Percentiles rank a stretch among this genome's conserved stretches.
Evolutionary conservation across 2,888 invertebrate genomes (phyloP).

Genomic region (Tipula lateralis): DNA sequence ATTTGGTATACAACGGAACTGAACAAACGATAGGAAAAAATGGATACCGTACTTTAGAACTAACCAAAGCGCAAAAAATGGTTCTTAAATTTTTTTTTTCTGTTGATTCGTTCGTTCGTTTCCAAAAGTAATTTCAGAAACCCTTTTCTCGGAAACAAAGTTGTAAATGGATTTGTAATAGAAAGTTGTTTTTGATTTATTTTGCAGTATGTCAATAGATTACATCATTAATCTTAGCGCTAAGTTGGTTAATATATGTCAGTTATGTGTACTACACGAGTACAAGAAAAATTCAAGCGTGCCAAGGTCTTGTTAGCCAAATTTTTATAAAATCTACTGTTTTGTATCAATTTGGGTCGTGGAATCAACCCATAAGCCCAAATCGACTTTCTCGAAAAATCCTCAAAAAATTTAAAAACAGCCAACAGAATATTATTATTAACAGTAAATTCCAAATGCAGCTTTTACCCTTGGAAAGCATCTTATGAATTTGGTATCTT

Average conservation of each 20-base stretch:
- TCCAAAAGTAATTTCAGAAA: not conserved
- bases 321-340: too few relatives aligned
- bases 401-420: too few relatives aligned
- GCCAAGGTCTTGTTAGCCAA: too few relatives aligned
- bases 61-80: not conserved
- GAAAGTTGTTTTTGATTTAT: slow-evolving; percentile 11
- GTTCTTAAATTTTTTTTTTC: not conserved
- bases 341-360: too few relatives aligned
- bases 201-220: slow-evolving; percentile 1
- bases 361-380: too few relatives aligned
- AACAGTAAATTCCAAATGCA: too few relatives aligned
- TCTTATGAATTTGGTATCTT: too few relatives aligned
- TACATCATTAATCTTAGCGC: not conserved
- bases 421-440: too few relatives aligned
- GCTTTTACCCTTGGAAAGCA: too few relatives aligned
- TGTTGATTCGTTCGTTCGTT: not conserved
- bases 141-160: not conserved
- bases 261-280: too few relatives aligned
- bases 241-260: not conserved
- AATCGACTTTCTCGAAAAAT: too few relatives aligned
- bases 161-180: slow-evolving; percentile 24
- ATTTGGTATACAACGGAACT: not conserved
- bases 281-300: too few relatives aligned
- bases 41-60: slow-evolving; percentile 24
- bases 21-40: not conserved